Evolutionary conservation across 2,888 invertebrate species (phyloP), one percentile per base, ranked within the genome.

Genomic region (Dilophus febrilis): DNA sequence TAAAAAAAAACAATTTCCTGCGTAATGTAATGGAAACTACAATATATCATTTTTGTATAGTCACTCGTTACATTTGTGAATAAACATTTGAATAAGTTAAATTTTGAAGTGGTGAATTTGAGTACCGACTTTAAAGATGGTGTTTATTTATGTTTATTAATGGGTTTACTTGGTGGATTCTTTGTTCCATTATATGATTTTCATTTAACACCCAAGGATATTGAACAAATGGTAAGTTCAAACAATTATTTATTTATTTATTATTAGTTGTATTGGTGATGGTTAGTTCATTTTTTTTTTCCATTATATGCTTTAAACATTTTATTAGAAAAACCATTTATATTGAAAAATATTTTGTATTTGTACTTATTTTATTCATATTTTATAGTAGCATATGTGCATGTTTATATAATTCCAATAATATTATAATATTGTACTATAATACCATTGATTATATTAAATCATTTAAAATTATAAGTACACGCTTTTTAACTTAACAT

Each of bases 51-150:
- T 11, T 33, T 46, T 43, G 70, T 69, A 31, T 64, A 86, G 78
- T 94, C 92, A 0, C 66, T 98, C 48, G 78, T 97, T n/a, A 90
- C 92, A 2, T 98, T 98, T 65, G 95, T 94, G 3, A 98, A 98
- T 64, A 97, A 95, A 61, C 94, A 98, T 59, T 66, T 98, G 55
- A 86, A 86, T 58, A 95, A 92, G 64, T 77, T 99, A 47, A 95
- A 97, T 61, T 71, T 98, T 48, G 95, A 98, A 64, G 92, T 95
- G 2, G 75, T 74, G 35, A 90, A 94, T 56, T 65, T 98, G 52
- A 95, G 94, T 53, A 77, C 75, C 2, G 92, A 94, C 64, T 97
- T 98, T 59, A 88, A 92, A 54, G 98, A 98, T 63, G 98, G 98
- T 1, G 95, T 98, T 3, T 94, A 88, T 59, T 68, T 98, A 35